phyloP scores from a whole-genome alignment of 1,140 invertebrate genomes.

The Drosophila varians region DNA sequence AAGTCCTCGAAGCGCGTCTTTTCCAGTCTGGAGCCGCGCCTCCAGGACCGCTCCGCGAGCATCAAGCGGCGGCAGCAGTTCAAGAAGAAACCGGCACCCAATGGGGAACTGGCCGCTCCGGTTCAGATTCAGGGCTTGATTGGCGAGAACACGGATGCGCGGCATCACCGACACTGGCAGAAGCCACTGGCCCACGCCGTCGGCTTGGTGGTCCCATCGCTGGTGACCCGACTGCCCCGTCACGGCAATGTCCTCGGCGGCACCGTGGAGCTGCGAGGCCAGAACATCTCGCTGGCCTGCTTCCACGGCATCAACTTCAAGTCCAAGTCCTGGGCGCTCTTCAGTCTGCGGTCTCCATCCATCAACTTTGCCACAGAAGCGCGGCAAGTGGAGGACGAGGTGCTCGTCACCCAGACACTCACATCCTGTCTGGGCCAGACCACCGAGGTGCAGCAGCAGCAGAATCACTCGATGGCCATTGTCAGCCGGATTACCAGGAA shows the following conservation, averaged over 20 bases:
- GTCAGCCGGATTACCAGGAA: slow-evolving; percentile 96
- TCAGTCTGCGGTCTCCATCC: slow-evolving; percentile 96
- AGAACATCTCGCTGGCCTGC: slow-evolving; percentile 97
- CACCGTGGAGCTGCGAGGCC: slow-evolving; percentile 94
- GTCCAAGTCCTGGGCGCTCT: slow-evolving; percentile 97
- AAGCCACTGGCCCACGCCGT: slow-evolving; percentile 86
- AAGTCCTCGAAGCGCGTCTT: slow-evolving; percentile 96
- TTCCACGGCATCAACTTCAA: slow-evolving; percentile 99
- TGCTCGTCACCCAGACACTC: slow-evolving; percentile 93
- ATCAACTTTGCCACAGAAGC: slow-evolving; percentile 98
- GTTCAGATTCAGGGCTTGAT: slow-evolving; percentile 8
- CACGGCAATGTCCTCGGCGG: slow-evolving; percentile 95
- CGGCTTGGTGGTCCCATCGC: slow-evolving; percentile 90
- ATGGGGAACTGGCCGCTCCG: slow-evolving; percentile 58
- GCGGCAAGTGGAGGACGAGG: slow-evolving; percentile 88
- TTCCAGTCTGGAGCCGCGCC: slow-evolving; percentile 88
- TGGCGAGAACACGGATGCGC: slow-evolving; percentile 85
- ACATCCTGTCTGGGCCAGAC: slow-evolving; percentile 93
- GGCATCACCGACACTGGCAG: slow-evolving; percentile 97
- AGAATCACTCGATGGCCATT: slow-evolving; percentile 94
- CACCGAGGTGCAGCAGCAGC: slow-evolving; percentile 87
- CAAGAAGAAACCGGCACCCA: slow-evolving; percentile 71
- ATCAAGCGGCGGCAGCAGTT: slow-evolving; percentile 83
- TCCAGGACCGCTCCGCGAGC: slow-evolving; percentile 84
- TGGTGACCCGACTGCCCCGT: slow-evolving; percentile 87